Base-by-base conservation (phyloP, 1,140 invertebrate genomes). In the Copidosoma floridanum region DNA sequence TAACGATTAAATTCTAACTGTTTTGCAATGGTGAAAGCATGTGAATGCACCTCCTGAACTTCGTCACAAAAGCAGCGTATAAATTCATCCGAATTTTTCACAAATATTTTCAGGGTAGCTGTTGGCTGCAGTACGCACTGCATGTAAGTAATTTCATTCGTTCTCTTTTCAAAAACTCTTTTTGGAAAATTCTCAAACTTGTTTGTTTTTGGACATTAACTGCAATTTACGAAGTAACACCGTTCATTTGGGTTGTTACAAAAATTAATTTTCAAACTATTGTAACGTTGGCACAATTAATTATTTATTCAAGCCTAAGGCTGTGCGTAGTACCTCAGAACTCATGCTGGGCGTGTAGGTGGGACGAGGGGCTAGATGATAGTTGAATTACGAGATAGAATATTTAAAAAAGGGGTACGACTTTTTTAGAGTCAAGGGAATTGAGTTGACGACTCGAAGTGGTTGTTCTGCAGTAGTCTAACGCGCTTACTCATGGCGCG, bases 1-100 rank as follows among this genome's bases (percentile, higher is more conserved):
- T n/a, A n/a, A n/a, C n/a, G n/a, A n/a, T n/a, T n/a, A 53, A 40
- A 57, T 5, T 41, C 20, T 10, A 53, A n/a, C 20, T 64, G 53
- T 10, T 44, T 21, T 44, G 48, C 52, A 11, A 58, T 54, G 35
- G 61, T 61, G 27, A 23, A 44, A 41, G 11, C n/a, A n/a, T n/a
- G n/a, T n/a, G n/a, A n/a, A n/a, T n/a, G n/a, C 48, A 46, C 7
- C 24, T 46, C n/a, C 1, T 40, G 4, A 18, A 12, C 38, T 14
- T 37, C 46, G 29, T 3, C 32, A 38, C 18, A 23, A 14, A 47
- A 64, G 54, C 40, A 56, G 1, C 41, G 12, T 1, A 46, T 10
- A 6, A 51, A 64, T 38, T 18, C 50, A 37, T 37, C 2, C 24
- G 16, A 1, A 23, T 2, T 5, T 43, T 41, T 55, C 20, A 27